These are phyloP conservation scores for Drosophila multiciliata DNA, from an alignment of 2,888 invertebrate genomes.

Conservation along the genomic window DNA sequence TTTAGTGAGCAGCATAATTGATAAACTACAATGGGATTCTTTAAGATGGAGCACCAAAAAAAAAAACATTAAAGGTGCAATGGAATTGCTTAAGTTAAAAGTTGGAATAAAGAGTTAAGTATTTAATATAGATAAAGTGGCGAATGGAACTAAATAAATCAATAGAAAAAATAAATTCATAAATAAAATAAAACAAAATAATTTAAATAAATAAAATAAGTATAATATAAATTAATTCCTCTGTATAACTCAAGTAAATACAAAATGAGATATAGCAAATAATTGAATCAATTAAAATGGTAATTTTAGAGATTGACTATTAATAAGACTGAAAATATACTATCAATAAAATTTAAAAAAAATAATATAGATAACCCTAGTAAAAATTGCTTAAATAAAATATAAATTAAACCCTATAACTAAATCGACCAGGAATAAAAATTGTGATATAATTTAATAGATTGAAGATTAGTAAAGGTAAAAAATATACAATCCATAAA, in stretches of 20 bases:
- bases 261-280: background rate
- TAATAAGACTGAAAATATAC: background rate
- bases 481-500: background rate
- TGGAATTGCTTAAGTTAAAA: background rate
- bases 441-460: background rate
- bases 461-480: background rate
- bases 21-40: constrained; percentile 2
- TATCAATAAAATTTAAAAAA: background rate
- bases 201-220: no score
- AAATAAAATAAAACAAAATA: no score
- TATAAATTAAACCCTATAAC: background rate
- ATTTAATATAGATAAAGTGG: background rate
- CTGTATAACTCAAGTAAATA: background rate
- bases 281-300: background rate
- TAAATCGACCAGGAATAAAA: background rate
- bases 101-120: background rate
- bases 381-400: no score
- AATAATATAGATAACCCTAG: no score
- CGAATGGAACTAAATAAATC: background rate
- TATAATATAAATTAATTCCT: background rate
- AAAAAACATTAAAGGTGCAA: no score
- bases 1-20: background rate
- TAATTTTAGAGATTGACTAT: no score
- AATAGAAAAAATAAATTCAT: background rate
- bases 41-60: background rate